Evolutionary conservation across 2,113 vertebrate genomes (phyloP).

Genomic region (Pelecanus crispus): DNA sequence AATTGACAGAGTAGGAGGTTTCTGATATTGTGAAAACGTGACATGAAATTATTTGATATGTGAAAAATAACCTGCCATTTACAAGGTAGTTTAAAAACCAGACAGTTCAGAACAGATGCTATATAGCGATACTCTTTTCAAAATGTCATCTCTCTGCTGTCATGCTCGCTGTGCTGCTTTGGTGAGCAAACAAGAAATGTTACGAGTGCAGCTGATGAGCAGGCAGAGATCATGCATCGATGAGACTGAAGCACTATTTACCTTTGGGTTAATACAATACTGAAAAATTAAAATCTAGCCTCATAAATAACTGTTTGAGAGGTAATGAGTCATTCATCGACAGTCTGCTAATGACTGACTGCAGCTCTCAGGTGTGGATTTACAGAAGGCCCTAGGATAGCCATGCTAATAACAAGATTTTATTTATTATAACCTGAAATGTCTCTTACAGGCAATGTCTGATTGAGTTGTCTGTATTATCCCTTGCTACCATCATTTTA

Average conservation of each 20-base stretch:
- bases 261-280: not conserved
- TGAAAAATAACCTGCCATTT: constrained; percentile 49
- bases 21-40: not conserved
- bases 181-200: constrained; percentile 34
- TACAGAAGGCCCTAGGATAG: not conserved
- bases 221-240: not conserved
- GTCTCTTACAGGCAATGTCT: not conserved
- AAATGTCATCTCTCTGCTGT: constrained; percentile 38
- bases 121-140: constrained; percentile 3
- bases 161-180: constrained; percentile 38
- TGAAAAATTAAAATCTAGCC: constrained; percentile 6
- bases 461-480: not conserved
- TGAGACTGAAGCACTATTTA: not conserved
- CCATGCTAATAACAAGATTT: not conserved
- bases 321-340: constrained; percentile 10
- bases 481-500: not conserved
- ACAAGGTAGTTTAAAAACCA: not conserved
- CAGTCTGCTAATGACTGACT: constrained; percentile 5
- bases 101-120: constrained; percentile 30
- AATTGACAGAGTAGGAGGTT: not conserved
- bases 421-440: not conserved
- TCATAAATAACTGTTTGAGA: not conserved
- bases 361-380: not conserved
- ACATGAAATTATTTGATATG: not conserved
- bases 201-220: constrained; percentile 32